phyloP scores from a whole-genome alignment of 1,140 invertebrate genomes.

The Psix sp. region DNA sequence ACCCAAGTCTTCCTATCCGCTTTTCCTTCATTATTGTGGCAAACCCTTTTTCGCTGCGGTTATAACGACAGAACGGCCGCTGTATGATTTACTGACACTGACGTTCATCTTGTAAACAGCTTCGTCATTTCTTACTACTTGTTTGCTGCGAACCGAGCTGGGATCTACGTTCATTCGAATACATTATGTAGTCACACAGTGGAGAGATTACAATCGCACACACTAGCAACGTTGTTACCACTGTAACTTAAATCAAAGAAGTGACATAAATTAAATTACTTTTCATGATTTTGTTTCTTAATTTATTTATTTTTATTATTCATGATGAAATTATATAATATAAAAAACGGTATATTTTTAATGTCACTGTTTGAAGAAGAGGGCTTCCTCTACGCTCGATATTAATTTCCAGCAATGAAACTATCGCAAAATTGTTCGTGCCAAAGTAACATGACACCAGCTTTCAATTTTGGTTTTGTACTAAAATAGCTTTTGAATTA shows the following conservation, averaged over 20 bases:
- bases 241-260: too few relatives aligned
- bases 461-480: slow-evolving; percentile 55
- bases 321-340: too few relatives aligned
- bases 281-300: too few relatives aligned
- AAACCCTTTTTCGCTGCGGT: slow-evolving; percentile 51
- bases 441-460: slow-evolving; percentile 46
- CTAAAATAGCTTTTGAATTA: slow-evolving; percentile 48
- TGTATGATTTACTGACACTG: slow-evolving; percentile 73
- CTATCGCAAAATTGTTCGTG: slow-evolving; percentile 40
- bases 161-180: slow-evolving; percentile 42
- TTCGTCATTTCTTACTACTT: slow-evolving; percentile 50
- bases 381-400: slow-evolving; percentile 2
- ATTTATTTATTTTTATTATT: too few relatives aligned
- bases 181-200: slow-evolving; percentile 7
- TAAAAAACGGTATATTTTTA: not conserved
- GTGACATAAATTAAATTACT: too few relatives aligned
- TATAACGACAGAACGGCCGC: slow-evolving; percentile 45
- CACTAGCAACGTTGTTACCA: too few relatives aligned
- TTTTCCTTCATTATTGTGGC: slow-evolving; percentile 36
- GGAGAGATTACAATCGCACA: not conserved
- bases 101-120: slow-evolving; percentile 72
- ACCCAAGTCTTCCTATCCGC: slow-evolving; percentile 31
- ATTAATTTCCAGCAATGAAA: slow-evolving; percentile 55
- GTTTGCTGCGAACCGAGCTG: slow-evolving; percentile 40
- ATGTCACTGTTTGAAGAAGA: not conserved